Base-by-base conservation (phyloP, 2,888 invertebrate species). In the Zhuqinia jingwanae region DNA sequence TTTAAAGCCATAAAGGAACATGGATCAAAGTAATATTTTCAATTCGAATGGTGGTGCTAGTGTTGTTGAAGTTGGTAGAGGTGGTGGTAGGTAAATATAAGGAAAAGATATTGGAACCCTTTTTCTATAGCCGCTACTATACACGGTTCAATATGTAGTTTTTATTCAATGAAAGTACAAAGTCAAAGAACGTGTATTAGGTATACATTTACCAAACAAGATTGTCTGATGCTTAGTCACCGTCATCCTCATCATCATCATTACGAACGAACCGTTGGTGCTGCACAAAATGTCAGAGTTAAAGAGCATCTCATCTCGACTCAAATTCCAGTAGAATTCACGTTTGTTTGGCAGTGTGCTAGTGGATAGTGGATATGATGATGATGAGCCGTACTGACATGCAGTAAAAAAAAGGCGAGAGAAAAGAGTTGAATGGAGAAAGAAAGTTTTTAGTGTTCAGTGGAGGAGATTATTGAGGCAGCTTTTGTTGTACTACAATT, bases 221-320 rank as follows among this genome's bases (percentile, higher is more conserved):
- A 6, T 36, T 36, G 36, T 3, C 36, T 36, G 36, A 36, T 36
- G 36, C 36, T 36, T 36, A 36, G 36, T 36, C 36, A 36, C 36
- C 36, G 36, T 36, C 36, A 36, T n/a, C n/a, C n/a, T n/a, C n/a
- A 17, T 68, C 68, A 68, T 68, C 45, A 68, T 68, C 68, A 45
- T 68, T 15, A 45, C 22, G 68, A 68, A 68, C 68, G n/a, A n/a
- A n/a, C n/a, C n/a, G n/a, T n/a, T 36, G 36, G 5, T 13, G n/a
- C 58, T 73, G 73, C 78, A 78, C 73, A 82, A 82, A n/a, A 82
- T 82, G 82, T 75, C 82, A 82, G 50, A 82, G 82, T 82, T 82
- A 82, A 75, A 82, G 82, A 82, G 82, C 82, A 82, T 73, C 73
- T 73, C 73, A 53, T 73, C 73, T n/a, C 73, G 27, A 73, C n/a